A percentile compares a stretch with the other conserved stretches of the same genome.
Evolutionary conservation across 2,888 invertebrate species (phyloP).

Genomic region (Nephrotoma flavescens): DNA sequence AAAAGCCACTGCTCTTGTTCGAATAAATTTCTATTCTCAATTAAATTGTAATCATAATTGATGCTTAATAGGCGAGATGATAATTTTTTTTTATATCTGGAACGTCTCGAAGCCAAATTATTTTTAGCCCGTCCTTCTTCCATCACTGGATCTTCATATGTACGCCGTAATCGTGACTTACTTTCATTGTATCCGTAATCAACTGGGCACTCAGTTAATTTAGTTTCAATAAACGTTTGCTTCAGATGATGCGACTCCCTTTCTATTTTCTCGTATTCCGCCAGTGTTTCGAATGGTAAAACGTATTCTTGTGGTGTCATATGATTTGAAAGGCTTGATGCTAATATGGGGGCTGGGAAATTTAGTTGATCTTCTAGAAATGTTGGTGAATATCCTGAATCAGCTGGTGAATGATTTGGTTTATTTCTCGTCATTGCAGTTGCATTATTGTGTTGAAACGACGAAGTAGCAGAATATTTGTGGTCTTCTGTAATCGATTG

Average conservation of each 20-base stretch:
- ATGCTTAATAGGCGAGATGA: neutral
- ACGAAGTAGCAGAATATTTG: neutral
- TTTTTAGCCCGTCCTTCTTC: neutral
- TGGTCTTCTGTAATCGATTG: neutral
- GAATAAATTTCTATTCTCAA: neutral
- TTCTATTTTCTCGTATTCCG: neutral
- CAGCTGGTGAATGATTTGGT: neutral
- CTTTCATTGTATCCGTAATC: neutral
- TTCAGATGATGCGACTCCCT: neutral
- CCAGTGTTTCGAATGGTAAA: neutral
- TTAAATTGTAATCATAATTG: neutral
- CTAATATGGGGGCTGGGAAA: neutral
- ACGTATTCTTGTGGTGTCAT: too few species aligned
- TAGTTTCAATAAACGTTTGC: neutral
- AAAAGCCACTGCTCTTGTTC: constrained; percentile 1
- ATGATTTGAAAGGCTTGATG: neutral
- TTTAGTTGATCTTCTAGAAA: neutral
- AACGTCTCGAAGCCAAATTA: neutral
- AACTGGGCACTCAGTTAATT: neutral
- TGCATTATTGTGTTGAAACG: neutral
- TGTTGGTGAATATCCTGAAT: constrained; percentile 1
- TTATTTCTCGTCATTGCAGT: neutral
- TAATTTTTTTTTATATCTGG: neutral
- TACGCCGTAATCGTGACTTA: neutral
- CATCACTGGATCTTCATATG: neutral